Conservation (phyloP, 2,113 vertebrate species). For the human (Homo sapiens) region GRCh38 chr5:156208501-156209000, state of each 20-base stretch:
- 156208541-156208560: background rate
- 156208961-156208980: background rate
- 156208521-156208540: background rate
- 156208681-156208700: background rate
- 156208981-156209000: background rate
- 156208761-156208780: background rate
- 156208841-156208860: background rate
- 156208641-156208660: background rate
- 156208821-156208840: background rate
- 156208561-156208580: background rate
- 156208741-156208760: background rate
- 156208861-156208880: background rate
- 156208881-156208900: background rate
- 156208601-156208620: background rate
- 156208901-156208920: background rate
- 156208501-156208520: background rate
- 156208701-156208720: background rate
- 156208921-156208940: background rate
- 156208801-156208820: background rate
- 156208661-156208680: background rate
- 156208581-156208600: background rate
- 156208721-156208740: background rate
- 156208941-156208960: background rate
- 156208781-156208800: background rate
- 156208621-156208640: background rate